A percentile compares a stretch with the other conserved stretches of the same genome.
These are phyloP conservation scores for Exephanes ischioxanthus DNA, from an alignment of 2,888 invertebrate species.

Conservation along the genomic window DNA sequence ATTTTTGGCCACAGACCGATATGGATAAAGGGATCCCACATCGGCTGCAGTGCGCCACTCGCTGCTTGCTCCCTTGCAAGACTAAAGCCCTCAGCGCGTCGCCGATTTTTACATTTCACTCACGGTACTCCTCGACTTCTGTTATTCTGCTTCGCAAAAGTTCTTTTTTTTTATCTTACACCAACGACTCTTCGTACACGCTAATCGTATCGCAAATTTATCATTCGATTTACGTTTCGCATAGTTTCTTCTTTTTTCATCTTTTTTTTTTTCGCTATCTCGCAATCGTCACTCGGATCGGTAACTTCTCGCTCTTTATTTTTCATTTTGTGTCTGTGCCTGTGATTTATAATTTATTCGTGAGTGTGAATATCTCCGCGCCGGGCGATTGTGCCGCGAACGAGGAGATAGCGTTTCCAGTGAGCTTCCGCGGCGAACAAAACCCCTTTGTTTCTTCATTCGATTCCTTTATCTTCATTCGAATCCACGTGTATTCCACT, in stretches of 20 bases:
- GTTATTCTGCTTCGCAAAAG: conserved; percentile 5
- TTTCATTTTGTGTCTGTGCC: conserved; percentile 3
- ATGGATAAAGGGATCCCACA: conserved; percentile 85
- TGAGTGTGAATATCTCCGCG: conserved; percentile 9
- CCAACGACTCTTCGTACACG: conserved; percentile 8
- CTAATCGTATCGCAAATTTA: not conserved
- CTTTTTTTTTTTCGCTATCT: not conserved
- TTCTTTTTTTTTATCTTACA: conserved; percentile 47
- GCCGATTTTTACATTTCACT: conserved; percentile 71
- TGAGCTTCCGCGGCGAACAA: not conserved
- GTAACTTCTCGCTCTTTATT: not conserved
- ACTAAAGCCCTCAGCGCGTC: conserved; percentile 78
- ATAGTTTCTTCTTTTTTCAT: not conserved
- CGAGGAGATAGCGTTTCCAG: not conserved
- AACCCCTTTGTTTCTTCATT: not conserved
- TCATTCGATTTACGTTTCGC: not conserved
- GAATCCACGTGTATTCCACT: not conserved
- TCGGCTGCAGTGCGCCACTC: conserved; percentile 82
- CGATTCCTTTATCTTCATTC: not conserved
- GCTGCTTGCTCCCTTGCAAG: conserved; percentile 82
- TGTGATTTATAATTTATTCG: conserved; percentile 6
- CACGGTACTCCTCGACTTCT: conserved; percentile 71
- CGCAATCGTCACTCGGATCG: not conserved
- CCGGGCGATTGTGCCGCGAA: conserved; percentile 1
- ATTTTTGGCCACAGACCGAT: conserved; percentile 84